Evolutionary conservation across 2,888 invertebrate genomes (phyloP), one percentile per base, ranked within the genome.

Genomic region (Brachyptera putata): DNA sequence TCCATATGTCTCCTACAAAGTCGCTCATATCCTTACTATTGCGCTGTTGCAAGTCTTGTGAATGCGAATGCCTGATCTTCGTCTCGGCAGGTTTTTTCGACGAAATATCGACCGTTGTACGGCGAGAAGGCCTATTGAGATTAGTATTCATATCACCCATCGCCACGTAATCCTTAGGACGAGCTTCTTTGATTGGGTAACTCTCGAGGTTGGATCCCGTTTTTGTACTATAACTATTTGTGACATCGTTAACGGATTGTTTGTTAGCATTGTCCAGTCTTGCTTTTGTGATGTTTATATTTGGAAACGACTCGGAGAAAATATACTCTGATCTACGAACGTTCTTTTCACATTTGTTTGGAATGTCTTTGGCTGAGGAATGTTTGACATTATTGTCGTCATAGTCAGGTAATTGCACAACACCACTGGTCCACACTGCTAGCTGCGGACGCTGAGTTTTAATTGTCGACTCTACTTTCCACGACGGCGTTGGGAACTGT

Each of bases 271-370:
- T 58, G 18, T 58, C 58, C 13, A 49, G 21, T 34, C 58, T 53
- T 36, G 13, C 36, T 36, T 36, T 61, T n/a, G 50, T 39, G 30
- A 34, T 13, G 21, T 36, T 37, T 13, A 56, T 26, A 14, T 57
- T 50, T 16, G 37, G 11, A 13, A 43, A 49, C n/a, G 56, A 9
- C 36, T 63, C 63, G 43, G 59, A 57, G 26, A 63, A 63, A 24
- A 61, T 55, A 57, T 61, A 63, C 30, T 63, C 61, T 36, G 61
- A 59, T 21, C 46, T 50, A 43, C 59, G 61, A 21, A 56, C 16
- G 16, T 34, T 48, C 9, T 59, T 48, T 9, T 56, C 50, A 7
- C 21, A 16, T n/a, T 34, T 34, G 18, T 30, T 49, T 18, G n/a
- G 48, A 46, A 14, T 22, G 11, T 26, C 13, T 21, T 55, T 56